These are phyloP conservation scores for Cyprinodon tularosa DNA, from an alignment of 2,113 vertebrate species.

Conservation along the genomic window DNA sequence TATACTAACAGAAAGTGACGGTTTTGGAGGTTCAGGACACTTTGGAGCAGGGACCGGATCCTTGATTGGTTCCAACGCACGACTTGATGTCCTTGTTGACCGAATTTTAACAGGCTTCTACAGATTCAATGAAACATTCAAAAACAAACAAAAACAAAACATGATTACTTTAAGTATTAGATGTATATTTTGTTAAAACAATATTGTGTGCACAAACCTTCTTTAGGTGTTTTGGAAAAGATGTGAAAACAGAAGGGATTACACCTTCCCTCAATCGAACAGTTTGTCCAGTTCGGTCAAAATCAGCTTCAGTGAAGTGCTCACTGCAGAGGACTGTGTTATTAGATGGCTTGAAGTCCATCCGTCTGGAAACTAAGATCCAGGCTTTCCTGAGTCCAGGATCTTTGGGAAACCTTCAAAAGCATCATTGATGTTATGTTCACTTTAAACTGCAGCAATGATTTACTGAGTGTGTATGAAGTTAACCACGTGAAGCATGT, in stretches of 20 bases:
- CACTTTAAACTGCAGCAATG: not conserved
- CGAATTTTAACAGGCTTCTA: not conserved
- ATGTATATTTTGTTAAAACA: not conserved
- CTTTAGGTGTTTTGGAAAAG: slow-evolving; percentile 3
- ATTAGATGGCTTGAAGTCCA: slow-evolving; percentile 2
- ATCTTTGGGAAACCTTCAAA: slow-evolving; percentile 8
- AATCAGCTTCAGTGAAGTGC: not conserved
- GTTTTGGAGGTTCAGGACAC: not conserved
- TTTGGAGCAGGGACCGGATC: not conserved
- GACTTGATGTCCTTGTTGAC: slow-evolving; percentile 5
- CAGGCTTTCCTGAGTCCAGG: slow-evolving; percentile 8
- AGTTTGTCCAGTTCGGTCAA: slow-evolving; percentile 18
- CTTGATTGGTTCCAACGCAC: not conserved
- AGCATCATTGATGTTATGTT: not conserved
- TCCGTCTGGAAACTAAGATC: slow-evolving; percentile 4
- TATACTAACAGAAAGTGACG: slow-evolving; percentile 1
- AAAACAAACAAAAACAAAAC: not conserved
- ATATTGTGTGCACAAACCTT: not conserved
- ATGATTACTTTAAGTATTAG: not conserved
- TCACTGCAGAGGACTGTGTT: slow-evolving; percentile 1
- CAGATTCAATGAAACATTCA: not conserved
- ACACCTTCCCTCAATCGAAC: slow-evolving; percentile 9
- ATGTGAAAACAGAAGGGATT: not conserved
- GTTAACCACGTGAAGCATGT: not conserved
- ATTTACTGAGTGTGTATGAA: not conserved